Evolutionary conservation across 2,113 vertebrate genomes (phyloP).

Genomic region (Malurus alboscapulatus): DNA sequence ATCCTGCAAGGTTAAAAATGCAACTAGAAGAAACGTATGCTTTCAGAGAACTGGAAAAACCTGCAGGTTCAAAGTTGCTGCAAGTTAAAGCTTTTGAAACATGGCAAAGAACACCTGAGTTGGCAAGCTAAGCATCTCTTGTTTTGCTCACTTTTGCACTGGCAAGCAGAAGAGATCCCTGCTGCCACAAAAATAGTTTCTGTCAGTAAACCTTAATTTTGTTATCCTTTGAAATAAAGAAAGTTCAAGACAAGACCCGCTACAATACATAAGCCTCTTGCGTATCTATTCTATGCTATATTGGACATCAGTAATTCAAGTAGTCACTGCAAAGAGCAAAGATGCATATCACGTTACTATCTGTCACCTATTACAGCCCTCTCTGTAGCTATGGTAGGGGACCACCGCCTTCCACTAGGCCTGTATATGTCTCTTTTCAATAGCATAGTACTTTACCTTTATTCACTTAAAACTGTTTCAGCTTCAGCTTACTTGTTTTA

Average conservation of each 20-base stretch:
- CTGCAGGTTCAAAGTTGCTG: not conserved
- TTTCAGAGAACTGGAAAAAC: conserved; percentile 26
- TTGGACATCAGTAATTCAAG: not conserved
- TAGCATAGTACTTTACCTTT: not conserved
- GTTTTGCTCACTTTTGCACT: not conserved
- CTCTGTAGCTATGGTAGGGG: not conserved
- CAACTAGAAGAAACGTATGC: not conserved
- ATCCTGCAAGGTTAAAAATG: not conserved
- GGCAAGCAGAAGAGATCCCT: not conserved
- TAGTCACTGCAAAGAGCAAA: not conserved
- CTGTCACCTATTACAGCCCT: not conserved
- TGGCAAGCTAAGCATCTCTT: not conserved
- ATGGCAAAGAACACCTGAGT: not conserved
- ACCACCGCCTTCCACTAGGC: not conserved
- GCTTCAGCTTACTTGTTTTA: not conserved
- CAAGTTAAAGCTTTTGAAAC: not conserved
- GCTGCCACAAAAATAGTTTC: not conserved
- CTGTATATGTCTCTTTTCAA: not conserved
- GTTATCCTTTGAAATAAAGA: not conserved
- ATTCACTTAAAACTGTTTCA: not conserved
- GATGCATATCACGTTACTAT: not conserved
- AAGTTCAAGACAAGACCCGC: not conserved
- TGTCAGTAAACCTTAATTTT: not conserved
- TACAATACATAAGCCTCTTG: not conserved
- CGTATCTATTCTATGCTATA: not conserved